phyloP scores from a whole-genome alignment of 2,113 vertebrate genomes.

The Hippocampus abdominalis region DNA sequence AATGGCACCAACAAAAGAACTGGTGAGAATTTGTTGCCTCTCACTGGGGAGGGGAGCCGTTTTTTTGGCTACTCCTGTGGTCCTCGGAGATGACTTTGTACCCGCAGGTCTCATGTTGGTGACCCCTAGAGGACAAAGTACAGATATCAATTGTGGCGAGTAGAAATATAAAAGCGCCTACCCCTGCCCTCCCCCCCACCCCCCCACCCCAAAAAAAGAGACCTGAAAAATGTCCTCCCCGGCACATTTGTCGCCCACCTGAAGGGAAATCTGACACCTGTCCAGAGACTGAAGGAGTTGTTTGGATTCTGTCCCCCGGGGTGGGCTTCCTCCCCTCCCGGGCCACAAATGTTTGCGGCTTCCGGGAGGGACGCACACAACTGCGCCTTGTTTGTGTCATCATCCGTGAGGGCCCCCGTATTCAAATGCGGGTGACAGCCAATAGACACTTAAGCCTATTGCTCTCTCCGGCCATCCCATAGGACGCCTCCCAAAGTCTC shows the following conservation, averaged over 20 bases:
- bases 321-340: constrained; percentile 11
- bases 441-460: constrained; percentile 6
- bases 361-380: constrained; percentile 21
- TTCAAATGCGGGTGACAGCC: constrained; percentile 1
- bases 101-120: neutral
- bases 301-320: constrained; percentile 46
- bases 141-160: constrained; percentile 29
- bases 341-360: constrained; percentile 21
- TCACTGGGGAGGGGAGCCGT: too few relatives aligned
- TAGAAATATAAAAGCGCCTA: neutral
- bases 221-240: neutral
- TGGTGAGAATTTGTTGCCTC: too few relatives aligned
- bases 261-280: constrained; percentile 65
- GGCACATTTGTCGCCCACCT: constrained; percentile 19
- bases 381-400: constrained; percentile 18
- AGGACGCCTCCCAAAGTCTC: too few relatives aligned
- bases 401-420: neutral
- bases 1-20: neutral
- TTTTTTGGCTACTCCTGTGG: neutral
- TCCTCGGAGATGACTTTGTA: neutral
- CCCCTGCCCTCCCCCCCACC: too few relatives aligned
- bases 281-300: constrained; percentile 57
- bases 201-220: neutral
- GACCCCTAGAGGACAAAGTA: constrained; percentile 8
- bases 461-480: too few relatives aligned